Conservation (phyloP, 1,140 invertebrate genomes). For the Steinernema khuongi region DNA sequence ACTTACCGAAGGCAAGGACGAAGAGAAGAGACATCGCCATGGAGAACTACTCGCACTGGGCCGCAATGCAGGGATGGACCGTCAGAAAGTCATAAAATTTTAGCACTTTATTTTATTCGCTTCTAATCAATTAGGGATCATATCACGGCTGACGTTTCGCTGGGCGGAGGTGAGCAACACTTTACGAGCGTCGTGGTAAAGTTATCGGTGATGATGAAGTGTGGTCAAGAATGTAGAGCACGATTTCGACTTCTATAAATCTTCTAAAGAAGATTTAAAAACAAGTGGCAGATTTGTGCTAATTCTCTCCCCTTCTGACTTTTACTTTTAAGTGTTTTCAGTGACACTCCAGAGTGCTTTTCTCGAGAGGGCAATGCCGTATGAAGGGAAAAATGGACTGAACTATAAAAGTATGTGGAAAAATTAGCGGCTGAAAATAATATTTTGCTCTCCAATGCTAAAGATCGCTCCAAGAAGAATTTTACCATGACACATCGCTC, state of each 20-base stretch:
- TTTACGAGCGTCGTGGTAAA: constrained; percentile 1
- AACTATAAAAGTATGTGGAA: too few relatives aligned
- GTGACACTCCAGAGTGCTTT: too few relatives aligned
- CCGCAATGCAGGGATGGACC: not conserved
- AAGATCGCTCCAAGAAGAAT: too few relatives aligned
- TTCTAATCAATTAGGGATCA: constrained; percentile 1
- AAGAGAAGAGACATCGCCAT: not conserved
- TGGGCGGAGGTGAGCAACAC: constrained; percentile 3
- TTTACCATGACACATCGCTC: too few relatives aligned
- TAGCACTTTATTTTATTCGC: not conserved
- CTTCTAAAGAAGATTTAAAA: too few relatives aligned
- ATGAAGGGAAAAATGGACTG: too few relatives aligned
- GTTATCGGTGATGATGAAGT: constrained; percentile 8
- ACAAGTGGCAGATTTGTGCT: too few relatives aligned
- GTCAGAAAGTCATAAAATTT: constrained; percentile 11
- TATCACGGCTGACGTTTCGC: not conserved
- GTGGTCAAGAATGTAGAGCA: not conserved
- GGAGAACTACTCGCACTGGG: not conserved
- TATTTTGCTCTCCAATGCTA: too few relatives aligned
- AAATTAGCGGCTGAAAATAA: too few relatives aligned
- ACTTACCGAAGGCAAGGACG: not conserved
- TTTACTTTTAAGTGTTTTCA: too few relatives aligned
- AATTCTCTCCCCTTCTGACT: too few relatives aligned
- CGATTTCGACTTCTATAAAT: not conserved
- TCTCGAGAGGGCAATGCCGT: too few relatives aligned